A percentile compares a stretch with the other conserved stretches of the same genome.
Conservation (phyloP, 2,888 invertebrate genomes). For the Gymnocheta viridis region DNA sequence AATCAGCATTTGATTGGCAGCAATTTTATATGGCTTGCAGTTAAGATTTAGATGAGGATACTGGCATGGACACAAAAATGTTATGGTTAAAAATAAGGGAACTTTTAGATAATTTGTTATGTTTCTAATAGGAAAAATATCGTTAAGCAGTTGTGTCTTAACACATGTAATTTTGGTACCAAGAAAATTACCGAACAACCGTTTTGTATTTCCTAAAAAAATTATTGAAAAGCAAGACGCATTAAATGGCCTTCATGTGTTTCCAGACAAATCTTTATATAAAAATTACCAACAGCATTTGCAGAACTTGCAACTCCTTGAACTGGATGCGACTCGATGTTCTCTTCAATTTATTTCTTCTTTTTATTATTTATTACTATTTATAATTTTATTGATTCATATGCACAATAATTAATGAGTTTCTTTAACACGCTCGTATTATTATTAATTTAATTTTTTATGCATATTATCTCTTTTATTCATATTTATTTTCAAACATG, state of each 20-base stretch:
- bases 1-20: slow-evolving; percentile 40
- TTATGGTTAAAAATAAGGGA: neutral
- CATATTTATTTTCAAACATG: neutral
- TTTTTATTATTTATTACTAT: slow-evolving; percentile 1
- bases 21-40: slow-evolving; percentile 33
- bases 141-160: neutral
- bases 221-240: too few relatives aligned
- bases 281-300: too few relatives aligned
- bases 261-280: too few relatives aligned
- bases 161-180: too few relatives aligned
- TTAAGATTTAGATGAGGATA: neutral
- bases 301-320: too few relatives aligned
- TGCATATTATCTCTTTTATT: neutral
- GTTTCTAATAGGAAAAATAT: neutral
- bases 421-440: neutral
- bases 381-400: neutral
- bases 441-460: neutral
- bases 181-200: too few relatives aligned
- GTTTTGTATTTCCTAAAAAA: too few relatives aligned
- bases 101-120: neutral
- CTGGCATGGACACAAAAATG: neutral
- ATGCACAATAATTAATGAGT: slow-evolving; percentile 5
- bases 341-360: neutral
- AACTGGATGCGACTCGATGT: too few relatives aligned
- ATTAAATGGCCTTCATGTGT: too few relatives aligned